Base-by-base conservation (phyloP, 2,888 invertebrate genomes). In the Drosophila acutilabella region DNA sequence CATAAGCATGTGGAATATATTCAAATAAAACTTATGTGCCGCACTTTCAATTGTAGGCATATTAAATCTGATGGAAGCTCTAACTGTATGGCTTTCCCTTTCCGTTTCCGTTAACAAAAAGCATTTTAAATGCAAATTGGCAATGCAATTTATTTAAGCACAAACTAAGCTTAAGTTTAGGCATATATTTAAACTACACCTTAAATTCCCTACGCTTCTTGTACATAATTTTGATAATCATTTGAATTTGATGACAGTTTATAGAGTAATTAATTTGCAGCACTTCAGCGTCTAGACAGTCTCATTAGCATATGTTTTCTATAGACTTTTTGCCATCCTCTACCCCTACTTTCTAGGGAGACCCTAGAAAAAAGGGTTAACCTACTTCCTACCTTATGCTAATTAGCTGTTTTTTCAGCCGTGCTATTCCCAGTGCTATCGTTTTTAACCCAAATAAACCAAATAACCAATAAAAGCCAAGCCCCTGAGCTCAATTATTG, bases 1-100 rank as follows among this genome's bases (percentile, higher is more conserved):
- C 30, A 76, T 76, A 76, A 80, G 51, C 59, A 78, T 66, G 80
- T 62, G 51, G 70, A 47, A 60, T 78, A 60, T 78, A 78, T 62
- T 65, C 60, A 70, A 74, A 83, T 76, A 62, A 40, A 16, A 41
- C n/a, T 59, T 40, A 68, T 66, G 38, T 40, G 13, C 10, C 2
- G 38, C 48, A 48, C 48, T 38, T 48, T 40, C 57, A 40, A 48
- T 48, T 58, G 26, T 13, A 26, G 57, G 56, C 45, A 38, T 54
- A 56, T 40, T 48, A 58, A 38, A 23, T 48, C 40, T 26, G 16
- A 18, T 33, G 33, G 33, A 18, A 18, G 7, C 8, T n/a, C 18
- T 13, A 50, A 18, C 4, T n/a, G 18, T 33, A 18, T 18, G 18
- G 2, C 36, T 13, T 4, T 13, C 36, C 30, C 36, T 13, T 4